Conservation (phyloP, 1,140 invertebrate species). For the Heliconius melpomene region DNA sequence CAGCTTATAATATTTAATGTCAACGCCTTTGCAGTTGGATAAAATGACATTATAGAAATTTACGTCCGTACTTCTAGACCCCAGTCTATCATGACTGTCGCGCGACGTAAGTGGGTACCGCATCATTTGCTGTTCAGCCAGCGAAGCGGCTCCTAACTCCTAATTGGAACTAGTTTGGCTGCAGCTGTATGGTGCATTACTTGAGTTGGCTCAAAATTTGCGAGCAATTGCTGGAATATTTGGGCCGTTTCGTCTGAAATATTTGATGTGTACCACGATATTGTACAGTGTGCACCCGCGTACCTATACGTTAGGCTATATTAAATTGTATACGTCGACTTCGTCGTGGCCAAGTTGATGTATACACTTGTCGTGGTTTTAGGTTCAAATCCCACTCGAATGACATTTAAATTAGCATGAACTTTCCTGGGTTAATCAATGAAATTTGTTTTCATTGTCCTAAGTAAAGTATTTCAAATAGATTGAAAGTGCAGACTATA, state of each 20-base stretch:
- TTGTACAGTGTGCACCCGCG: background rate
- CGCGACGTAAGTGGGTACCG: conserved; percentile 70
- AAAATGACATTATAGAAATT: background rate
- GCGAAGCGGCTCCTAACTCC: conserved; percentile 73
- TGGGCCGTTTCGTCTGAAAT: conserved; percentile 68
- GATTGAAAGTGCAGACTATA: too few relatives aligned
- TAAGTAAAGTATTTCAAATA: too few relatives aligned
- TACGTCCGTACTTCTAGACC: background rate
- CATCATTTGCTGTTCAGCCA: conserved; percentile 78
- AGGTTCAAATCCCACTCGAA: too few relatives aligned
- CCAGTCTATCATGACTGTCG: conserved; percentile 63
- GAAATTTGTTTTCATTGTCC: too few relatives aligned
- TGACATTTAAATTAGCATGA: too few relatives aligned
- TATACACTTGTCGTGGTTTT: too few relatives aligned
- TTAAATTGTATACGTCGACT: background rate
- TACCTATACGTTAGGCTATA: background rate
- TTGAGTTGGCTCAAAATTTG: conserved; percentile 78
- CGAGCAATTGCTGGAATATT: conserved; percentile 75
- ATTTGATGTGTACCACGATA: conserved; percentile 68
- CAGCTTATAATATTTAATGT: background rate
- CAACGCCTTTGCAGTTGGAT: background rate
- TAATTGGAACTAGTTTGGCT: conserved; percentile 81
- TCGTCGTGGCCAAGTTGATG: too few relatives aligned
- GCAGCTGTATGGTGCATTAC: conserved; percentile 79
- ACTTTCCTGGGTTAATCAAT: too few relatives aligned